These are phyloP conservation scores for Cyphomyrmex costatus DNA, from an alignment of 1,140 invertebrate species.

Conservation along the genomic window DNA sequence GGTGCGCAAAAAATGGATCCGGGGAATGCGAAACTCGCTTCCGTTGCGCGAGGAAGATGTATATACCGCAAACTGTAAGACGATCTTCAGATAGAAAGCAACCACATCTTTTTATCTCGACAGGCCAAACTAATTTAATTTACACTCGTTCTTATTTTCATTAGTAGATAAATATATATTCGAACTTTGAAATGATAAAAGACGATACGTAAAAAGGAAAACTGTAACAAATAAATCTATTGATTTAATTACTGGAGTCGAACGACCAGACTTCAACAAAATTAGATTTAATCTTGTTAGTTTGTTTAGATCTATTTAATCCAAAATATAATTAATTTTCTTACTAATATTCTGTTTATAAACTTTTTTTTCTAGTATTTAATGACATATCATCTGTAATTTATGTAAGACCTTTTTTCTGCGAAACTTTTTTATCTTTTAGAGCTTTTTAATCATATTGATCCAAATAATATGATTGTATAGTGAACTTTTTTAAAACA, in stretches of 20 bases:
- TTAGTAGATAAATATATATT: neutral
- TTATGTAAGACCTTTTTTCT: too few relatives aligned
- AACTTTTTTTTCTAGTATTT: too few relatives aligned
- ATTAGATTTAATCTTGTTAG: neutral
- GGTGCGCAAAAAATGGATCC: conserved; percentile 59
- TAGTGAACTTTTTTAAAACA: too few relatives aligned
- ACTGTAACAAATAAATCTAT: neutral
- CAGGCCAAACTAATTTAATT: neutral
- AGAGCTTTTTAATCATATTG: too few relatives aligned
- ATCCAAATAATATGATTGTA: too few relatives aligned
- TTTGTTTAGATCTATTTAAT: too few relatives aligned
- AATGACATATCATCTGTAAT: too few relatives aligned
- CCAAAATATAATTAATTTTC: too few relatives aligned
- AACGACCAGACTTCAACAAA: neutral
- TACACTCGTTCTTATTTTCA: neutral
- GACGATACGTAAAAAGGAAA: neutral
- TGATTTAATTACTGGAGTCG: neutral
- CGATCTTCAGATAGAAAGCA: neutral
- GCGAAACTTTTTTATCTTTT: too few relatives aligned
- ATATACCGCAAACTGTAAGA: neutral
- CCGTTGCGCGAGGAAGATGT: conserved; percentile 19
- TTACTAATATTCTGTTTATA: too few relatives aligned
- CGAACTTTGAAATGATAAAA: neutral
- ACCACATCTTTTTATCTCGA: neutral
- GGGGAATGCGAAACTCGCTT: conserved; percentile 2